Evolutionary conservation across 2,888 invertebrate genomes (phyloP), one percentile per base, ranked within the genome.

Genomic region (Asteroscopus sphinx): DNA sequence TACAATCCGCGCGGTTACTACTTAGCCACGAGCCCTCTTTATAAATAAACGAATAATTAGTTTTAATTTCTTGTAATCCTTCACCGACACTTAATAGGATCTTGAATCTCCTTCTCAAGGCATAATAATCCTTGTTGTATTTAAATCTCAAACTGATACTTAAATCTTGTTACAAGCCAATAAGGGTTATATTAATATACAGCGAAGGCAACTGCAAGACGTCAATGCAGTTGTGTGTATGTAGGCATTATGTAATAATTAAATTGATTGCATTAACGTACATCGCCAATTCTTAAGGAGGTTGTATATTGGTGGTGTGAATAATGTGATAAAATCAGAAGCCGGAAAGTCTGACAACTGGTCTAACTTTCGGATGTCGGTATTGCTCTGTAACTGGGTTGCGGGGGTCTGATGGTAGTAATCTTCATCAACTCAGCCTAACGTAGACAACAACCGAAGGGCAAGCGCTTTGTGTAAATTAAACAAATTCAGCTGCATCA

Each of bases 201-300:
- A 48, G 32, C 64, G 57, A 4, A n/a, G 33, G 3, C 42, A 26
- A 61, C 58, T 76, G n/a, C n/a, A n/a, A n/a, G 76, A 76, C 76
- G 76, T 76, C 76, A 73, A 65, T 68, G 33, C 37, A 53, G 54
- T 61, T 40, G 42, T 60, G 58, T 62, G 44, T 13, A 45, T 58
- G 75, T 76, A 76, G 76, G 75, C 76, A 68, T 56, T 64, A 62
- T 75, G 62, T 66, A 61, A 49, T 71, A 53, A 72, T 65, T 74
- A 64, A 68, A 66, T 61, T 52, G 60, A 47, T 56, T 73, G 68
- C 62, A 73, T 51, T 70, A 57, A 48, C 35, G 17, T 12, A 40
- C 44, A 7, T 17, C 21, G 37, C 9, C 5, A 6, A 1, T 33
- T 21, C 35, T 49, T 56, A 42, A 17, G 40, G 41, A 49, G 44